Evolutionary conservation across 2,888 invertebrate species (phyloP).

Genomic region (Phortica okadai): DNA sequence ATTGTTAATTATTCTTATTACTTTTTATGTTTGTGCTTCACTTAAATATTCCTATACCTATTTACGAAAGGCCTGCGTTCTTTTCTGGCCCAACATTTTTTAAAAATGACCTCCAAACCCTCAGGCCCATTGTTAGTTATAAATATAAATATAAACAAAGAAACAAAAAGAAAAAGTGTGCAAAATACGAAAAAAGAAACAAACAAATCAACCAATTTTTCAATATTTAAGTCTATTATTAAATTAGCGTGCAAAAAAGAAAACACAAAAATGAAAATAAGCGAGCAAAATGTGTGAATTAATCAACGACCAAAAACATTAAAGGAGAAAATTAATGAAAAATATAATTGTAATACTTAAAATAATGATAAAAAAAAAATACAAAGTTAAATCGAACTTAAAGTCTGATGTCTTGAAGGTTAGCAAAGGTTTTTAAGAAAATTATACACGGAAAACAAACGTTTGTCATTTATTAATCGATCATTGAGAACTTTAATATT

Average conservation of each 20-base stretch:
- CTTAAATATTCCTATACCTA: not conserved
- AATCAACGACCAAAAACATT: conserved; percentile 8
- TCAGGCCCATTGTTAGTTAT: conserved; percentile 28
- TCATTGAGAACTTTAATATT: not conserved
- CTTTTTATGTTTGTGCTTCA: conserved; percentile 6
- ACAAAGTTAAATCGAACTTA: conserved; percentile 68
- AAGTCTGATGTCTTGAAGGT: conserved; percentile 57
- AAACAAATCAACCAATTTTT: not conserved
- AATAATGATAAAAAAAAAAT: conserved; percentile 47
- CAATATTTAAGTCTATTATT: conserved; percentile 11
- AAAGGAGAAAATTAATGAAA: conserved; percentile 12
- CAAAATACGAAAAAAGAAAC: not conserved
- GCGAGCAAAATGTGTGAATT: not conserved
- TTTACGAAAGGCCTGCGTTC: not conserved
- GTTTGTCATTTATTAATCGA: conserved; percentile 1
- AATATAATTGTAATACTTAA: conserved; percentile 22
- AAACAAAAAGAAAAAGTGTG: not conserved
- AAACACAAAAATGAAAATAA: conserved; percentile 21
- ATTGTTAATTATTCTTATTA: conserved; percentile 8
- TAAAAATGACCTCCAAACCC: conserved; percentile 20
- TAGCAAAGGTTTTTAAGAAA: conserved; percentile 19
- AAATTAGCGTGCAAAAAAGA: conserved; percentile 32
- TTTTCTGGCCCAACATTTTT: not conserved
- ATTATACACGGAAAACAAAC: conserved; percentile 5
- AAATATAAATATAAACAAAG: not conserved